A percentile compares a stretch with the other conserved stretches of the same genome.
These are phyloP conservation scores for Heliconius ismenius DNA, from an alignment of 2,888 invertebrate species.

Conservation along the genomic window DNA sequence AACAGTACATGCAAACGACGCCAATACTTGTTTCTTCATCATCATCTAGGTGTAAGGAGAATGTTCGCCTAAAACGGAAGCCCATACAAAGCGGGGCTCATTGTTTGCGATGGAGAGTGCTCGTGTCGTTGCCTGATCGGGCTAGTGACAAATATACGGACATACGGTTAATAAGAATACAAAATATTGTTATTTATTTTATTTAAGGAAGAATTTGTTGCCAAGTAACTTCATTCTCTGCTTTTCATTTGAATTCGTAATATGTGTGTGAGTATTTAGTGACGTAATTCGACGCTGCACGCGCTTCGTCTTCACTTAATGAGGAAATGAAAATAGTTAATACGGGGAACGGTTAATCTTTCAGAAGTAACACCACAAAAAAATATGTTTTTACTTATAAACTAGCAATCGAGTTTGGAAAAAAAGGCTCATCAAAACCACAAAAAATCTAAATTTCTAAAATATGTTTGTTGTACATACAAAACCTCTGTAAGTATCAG, in stretches of 20 bases:
- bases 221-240: no score
- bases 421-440: no score
- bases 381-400: no score
- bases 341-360: no score
- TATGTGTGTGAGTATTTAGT: no score
- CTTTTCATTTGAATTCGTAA: no score
- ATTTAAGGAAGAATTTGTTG: no score
- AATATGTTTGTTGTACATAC: not conserved
- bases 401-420: no score
- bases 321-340: no score
- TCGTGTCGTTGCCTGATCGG: conserved; percentile 49
- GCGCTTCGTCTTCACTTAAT: no score
- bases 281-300: no score
- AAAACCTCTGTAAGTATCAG: conserved; percentile 8
- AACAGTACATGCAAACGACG: not conserved
- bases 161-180: conserved; percentile 13
- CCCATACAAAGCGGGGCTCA: conserved; percentile 37
- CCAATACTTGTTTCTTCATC: not conserved
- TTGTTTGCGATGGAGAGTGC: conserved; percentile 55
- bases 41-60: conserved; percentile 22
- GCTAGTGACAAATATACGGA: conserved; percentile 46
- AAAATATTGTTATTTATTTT: not conserved
- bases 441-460: not conserved
- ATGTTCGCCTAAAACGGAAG: conserved; percentile 26
- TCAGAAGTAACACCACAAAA: no score